These are phyloP conservation scores for Nasonia giraulti DNA, from an alignment of 1,140 invertebrate genomes.

Conservation along the genomic window DNA sequence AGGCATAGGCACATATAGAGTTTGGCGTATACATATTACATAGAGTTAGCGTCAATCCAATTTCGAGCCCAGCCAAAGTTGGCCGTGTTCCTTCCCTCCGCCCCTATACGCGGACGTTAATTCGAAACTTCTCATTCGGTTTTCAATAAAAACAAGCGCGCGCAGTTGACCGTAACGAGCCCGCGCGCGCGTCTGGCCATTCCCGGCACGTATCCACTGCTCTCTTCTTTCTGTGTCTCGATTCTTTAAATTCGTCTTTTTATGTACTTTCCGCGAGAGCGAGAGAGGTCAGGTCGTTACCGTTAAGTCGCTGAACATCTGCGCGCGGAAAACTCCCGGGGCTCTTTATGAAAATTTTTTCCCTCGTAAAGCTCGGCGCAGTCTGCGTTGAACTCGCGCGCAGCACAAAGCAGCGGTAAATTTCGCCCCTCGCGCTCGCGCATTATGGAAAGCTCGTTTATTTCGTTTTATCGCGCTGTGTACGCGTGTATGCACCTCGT, in stretches of 20 bases:
- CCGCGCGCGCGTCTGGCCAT: not conserved
- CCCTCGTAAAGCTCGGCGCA: not conserved
- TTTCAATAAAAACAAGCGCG: conserved; percentile 9
- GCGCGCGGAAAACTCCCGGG: conserved; percentile 12
- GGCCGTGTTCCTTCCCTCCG: too few relatives aligned
- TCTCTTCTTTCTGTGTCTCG: not conserved
- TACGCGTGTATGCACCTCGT: not conserved
- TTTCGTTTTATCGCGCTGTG: not conserved
- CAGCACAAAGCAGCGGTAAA: conserved; percentile 8
- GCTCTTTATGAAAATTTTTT: conserved; percentile 41
- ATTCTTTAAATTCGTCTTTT: conserved; percentile 20
- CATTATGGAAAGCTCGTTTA: too few relatives aligned
- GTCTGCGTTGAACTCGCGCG: not conserved
- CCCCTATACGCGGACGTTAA: not conserved
- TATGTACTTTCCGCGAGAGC: not conserved
- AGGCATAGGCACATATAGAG: too few relatives aligned
- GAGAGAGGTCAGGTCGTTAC: not conserved
- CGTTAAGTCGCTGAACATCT: not conserved
- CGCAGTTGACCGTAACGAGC: not conserved
- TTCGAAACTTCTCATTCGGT: not conserved
- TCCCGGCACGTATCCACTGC: not conserved
- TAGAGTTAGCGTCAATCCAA: not conserved
- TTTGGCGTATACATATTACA: too few relatives aligned
- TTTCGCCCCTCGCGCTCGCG: too few relatives aligned
- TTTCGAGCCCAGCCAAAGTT: not conserved